Conservation (phyloP, 2,888 invertebrate species). For the Leptodirus hochenwartii region DNA sequence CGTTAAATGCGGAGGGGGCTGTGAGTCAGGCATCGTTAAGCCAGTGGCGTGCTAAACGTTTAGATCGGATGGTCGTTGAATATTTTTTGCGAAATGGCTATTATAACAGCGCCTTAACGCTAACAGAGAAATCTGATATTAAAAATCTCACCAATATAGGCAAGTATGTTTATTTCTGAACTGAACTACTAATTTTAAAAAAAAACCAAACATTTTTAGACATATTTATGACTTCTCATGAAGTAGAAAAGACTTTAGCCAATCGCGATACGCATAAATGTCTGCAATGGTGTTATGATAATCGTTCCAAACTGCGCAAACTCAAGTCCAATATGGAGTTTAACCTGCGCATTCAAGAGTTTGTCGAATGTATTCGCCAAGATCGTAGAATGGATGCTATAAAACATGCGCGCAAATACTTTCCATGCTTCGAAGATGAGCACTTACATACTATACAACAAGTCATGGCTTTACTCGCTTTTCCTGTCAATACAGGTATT, state of each 20-base stretch:
- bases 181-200: background rate
- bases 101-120: constrained; percentile 79
- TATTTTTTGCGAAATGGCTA: constrained; percentile 90
- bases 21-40: constrained; percentile 37
- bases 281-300: constrained; percentile 90
- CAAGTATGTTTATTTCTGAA: constrained; percentile 20
- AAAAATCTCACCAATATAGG: constrained; percentile 85
- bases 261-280: constrained; percentile 74
- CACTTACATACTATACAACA: constrained; percentile 77
- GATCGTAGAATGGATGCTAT: constrained; percentile 84
- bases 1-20: constrained; percentile 24
- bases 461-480: constrained; percentile 90
- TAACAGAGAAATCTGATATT: constrained; percentile 65
- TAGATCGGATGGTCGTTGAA: constrained; percentile 93
- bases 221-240: constrained; percentile 64
- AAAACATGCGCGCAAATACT: constrained; percentile 84
- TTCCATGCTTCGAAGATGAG: constrained; percentile 71
- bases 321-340: constrained; percentile 92
- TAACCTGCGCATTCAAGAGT: constrained; percentile 82
- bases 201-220: no score
- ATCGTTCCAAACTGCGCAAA: constrained; percentile 86
- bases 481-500: constrained; percentile 60
- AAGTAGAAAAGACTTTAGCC: constrained; percentile 71
- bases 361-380: constrained; percentile 80
- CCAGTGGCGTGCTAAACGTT: constrained; percentile 69